Evolutionary conservation across 2,888 invertebrate species (phyloP), one percentile per base, ranked within the genome.

Genomic region (Apomyelois bistriatella): DNA sequence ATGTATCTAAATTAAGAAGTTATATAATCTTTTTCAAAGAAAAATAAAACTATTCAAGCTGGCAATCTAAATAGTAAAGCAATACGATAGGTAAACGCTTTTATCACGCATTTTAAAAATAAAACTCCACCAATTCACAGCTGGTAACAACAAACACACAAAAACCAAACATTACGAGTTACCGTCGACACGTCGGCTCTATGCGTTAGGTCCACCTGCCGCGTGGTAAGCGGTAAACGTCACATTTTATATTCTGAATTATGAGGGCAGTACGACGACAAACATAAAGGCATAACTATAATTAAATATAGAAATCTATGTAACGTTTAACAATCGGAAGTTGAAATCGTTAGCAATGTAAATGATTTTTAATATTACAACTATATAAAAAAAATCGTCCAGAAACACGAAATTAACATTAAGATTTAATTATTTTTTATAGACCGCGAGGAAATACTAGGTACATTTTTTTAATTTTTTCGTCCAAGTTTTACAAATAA

Each of bases 181-280:
- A 90, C 90, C 90, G 80, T 89, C 75, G 76, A 78, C 75, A 81
- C 82, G 85, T 78, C 72, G 85, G 77, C 78, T 79, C 80, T 87
- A 88, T 85, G 82, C 85, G 87, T 85, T 90, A 91, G 79, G 91
- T 91, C 91, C 91, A 91, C 79, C 91, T 91, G 88, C 76, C 84
- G 81, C 74, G 74, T 74, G 73, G 85, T 79, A 84, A 83, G 85
- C 86, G 83, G 77, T 82, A 87, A 88, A 84, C 74, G 72, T 74
- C 72, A 82, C 70, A 77, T 64, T 73, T 70, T 73, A 76, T 72
- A 76, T 60, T 70, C 60, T 69, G 57, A 58, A 54, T 55, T 52
- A 55, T 60, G 55, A 53, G 59, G 62, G 65, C 63, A 68, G 65
- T 62, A 72, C 68, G 69, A 76, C 70, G 61, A 58, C 56, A 60